Evolutionary conservation across 2,888 invertebrate genomes (phyloP).

Genomic region (Molorchus minor): DNA sequence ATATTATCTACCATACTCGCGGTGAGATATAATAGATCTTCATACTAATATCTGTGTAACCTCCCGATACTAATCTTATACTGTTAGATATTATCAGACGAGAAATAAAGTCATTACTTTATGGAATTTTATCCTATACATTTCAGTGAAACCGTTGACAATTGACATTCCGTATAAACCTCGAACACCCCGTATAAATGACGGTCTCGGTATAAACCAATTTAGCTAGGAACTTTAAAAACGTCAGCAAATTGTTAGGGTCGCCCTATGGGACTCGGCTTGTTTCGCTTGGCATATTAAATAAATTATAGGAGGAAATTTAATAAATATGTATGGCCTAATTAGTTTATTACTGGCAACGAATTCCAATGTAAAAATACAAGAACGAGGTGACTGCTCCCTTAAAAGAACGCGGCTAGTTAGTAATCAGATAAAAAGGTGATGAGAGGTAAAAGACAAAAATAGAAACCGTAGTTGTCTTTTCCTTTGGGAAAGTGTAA

Average conservation of each 20-base stretch:
- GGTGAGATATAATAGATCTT: constrained; percentile 59
- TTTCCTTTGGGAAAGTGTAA: too few species aligned
- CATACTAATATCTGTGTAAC: constrained; percentile 19
- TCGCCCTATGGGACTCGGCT: constrained; percentile 5
- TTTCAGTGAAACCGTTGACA: too few species aligned
- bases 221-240: too few species aligned
- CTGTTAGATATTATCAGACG: constrained; percentile 23
- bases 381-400: too few species aligned
- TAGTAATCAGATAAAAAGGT: not conserved
- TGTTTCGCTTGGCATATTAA: constrained; percentile 9
- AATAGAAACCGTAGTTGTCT: too few species aligned
- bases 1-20: constrained; percentile 56
- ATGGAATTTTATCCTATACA: constrained; percentile 12
- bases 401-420: too few species aligned
- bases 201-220: not conserved
- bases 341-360: constrained; percentile 22
- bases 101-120: constrained; percentile 16
- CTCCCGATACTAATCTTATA: constrained; percentile 5
- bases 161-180: too few species aligned
- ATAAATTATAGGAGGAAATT: constrained; percentile 22
- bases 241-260: not conserved
- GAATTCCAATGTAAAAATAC: too few species aligned
- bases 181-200: not conserved
- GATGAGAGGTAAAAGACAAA: not conserved
- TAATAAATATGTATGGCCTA: constrained; percentile 24